These are phyloP conservation scores for Sebastolobus alascanus DNA, from an alignment of 2,797 vertebrate genomes.

Conservation along the genomic window DNA sequence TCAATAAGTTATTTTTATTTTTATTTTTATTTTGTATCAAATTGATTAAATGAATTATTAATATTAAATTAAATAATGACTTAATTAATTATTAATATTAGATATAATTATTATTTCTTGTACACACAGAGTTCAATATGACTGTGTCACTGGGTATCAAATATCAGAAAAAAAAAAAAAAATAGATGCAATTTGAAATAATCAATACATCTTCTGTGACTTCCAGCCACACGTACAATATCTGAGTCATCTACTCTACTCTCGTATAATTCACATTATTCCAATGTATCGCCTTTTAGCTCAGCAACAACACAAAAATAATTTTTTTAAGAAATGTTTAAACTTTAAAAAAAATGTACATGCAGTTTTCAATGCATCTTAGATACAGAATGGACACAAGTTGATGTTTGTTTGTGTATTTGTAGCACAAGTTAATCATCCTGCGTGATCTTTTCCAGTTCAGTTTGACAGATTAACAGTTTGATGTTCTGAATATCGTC, in stretches of 20 bases:
- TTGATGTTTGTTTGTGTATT: background rate
- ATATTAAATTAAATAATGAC: too few relatives aligned
- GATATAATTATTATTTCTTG: background rate
- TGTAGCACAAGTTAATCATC: background rate
- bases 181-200: background rate
- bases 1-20: background rate
- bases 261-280: background rate
- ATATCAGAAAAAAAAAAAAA: background rate
- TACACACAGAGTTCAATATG: background rate
- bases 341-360: background rate
- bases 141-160: background rate
- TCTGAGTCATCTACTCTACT: background rate
- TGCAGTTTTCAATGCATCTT: background rate
- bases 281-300: background rate
- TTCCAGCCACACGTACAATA: background rate
- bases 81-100: too few relatives aligned
- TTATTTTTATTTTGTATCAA: too few relatives aligned
- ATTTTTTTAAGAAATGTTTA: too few relatives aligned
- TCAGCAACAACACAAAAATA: background rate
- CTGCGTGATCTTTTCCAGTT: background rate
- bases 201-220: background rate
- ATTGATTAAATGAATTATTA: too few relatives aligned
- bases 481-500: background rate
- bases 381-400: background rate
- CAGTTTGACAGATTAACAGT: background rate